Conservation (phyloP, 2,113 vertebrate species). For the Pachypanchax playfairii region DNA sequence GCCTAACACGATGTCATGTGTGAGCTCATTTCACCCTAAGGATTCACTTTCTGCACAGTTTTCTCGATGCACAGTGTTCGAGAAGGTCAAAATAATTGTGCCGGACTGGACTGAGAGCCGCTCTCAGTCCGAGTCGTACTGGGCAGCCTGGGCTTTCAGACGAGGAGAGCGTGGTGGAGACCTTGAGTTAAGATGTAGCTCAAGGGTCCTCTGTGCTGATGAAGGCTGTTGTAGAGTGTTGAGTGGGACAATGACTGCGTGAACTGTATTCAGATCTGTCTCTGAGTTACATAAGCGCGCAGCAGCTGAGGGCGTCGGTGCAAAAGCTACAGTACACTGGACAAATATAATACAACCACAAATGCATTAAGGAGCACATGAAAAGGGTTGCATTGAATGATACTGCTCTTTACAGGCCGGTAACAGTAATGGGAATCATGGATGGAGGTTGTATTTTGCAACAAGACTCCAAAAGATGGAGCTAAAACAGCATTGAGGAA, state of each 20-base stretch:
- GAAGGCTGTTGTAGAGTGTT: slow-evolving; percentile 69
- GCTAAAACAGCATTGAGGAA: slow-evolving; percentile 15
- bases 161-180: slow-evolving; percentile 30
- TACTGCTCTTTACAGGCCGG: slow-evolving; percentile 63
- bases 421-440: slow-evolving; percentile 50
- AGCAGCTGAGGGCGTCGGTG: slow-evolving; percentile 66
- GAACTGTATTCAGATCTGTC: slow-evolving; percentile 76
- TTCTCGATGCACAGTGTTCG: slow-evolving; percentile 1
- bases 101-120: slow-evolving; percentile 41
- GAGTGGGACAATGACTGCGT: slow-evolving; percentile 74
- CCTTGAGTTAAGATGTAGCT: slow-evolving; percentile 68
- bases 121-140: slow-evolving; percentile 45
- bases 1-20: slow-evolving; percentile 23
- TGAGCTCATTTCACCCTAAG: slow-evolving; percentile 41
- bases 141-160: slow-evolving; percentile 55
- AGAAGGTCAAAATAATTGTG: slow-evolving; percentile 36
- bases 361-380: slow-evolving; percentile 66
- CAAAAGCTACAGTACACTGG: slow-evolving; percentile 79
- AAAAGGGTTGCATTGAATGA: slow-evolving; percentile 72
- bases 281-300: slow-evolving; percentile 70
- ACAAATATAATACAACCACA: slow-evolving; percentile 81
- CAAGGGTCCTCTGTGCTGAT: slow-evolving; percentile 62
- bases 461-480: slow-evolving; percentile 22
- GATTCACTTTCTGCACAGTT: slow-evolving; percentile 20
- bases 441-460: slow-evolving; percentile 53